Evolutionary conservation across 1,140 invertebrate genomes (phyloP).

Genomic region (roundworm (Caenorhabditis elegans)): DNA sequence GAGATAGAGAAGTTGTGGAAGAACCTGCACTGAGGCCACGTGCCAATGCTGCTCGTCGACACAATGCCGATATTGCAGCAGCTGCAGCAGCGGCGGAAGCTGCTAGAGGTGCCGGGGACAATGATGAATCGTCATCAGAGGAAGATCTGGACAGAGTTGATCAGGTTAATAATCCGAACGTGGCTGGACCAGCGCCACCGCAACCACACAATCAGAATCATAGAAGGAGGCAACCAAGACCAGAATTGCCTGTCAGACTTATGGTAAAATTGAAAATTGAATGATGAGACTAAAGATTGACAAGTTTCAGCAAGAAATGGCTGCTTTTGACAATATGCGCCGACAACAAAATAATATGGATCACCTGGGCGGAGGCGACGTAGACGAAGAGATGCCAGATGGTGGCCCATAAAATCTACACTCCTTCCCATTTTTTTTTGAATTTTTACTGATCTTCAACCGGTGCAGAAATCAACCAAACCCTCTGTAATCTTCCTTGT

Average conservation of each 20-base stretch:
- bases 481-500: neutral
- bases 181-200: neutral
- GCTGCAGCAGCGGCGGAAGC: neutral
- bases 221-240: neutral
- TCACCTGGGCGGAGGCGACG: neutral
- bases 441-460: neutral
- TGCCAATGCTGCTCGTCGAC: neutral
- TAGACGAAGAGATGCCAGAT: conserved; percentile 3
- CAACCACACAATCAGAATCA: neutral
- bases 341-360: neutral
- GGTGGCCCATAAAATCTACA: neutral
- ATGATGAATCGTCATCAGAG: neutral
- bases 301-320: conserved; percentile 14
- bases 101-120: neutral
- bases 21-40: neutral
- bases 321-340: neutral
- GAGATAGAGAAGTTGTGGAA: neutral
- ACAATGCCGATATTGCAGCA: neutral
- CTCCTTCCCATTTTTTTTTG: neutral
- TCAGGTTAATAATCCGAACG: neutral
- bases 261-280: neutral
- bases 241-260: neutral
- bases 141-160: neutral
- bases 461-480: conserved; percentile 4
- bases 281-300: no score